A percentile compares a stretch with the other conserved stretches of the same genome.
Evolutionary conservation across 1,140 invertebrate genomes (phyloP).

Genomic region (Ceratina japonica): DNA sequence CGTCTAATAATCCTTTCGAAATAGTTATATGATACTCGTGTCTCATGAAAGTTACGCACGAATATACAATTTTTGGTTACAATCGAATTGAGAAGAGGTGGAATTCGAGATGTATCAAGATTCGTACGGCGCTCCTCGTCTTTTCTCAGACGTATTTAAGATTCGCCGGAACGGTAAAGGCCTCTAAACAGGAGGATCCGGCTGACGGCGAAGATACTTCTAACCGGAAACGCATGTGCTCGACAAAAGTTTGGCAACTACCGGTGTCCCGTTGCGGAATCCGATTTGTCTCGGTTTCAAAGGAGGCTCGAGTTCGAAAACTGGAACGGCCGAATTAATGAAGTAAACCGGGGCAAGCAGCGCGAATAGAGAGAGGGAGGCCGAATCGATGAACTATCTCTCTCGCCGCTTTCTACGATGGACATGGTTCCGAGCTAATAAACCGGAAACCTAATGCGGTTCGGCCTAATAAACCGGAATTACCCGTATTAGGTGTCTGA

Average conservation of each 20-base stretch:
- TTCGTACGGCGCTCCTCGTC: not conserved
- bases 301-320: conserved; percentile 6
- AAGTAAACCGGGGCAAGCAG: conserved; percentile 50
- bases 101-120: not conserved
- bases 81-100: not conserved
- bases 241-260: conserved; percentile 24
- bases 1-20: too few species aligned
- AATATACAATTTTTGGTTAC: too few species aligned
- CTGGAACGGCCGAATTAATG: conserved; percentile 47
- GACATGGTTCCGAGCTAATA: conserved; percentile 62
- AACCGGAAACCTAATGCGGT: conserved; percentile 68
- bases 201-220: not conserved
- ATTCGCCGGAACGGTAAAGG: too few species aligned
- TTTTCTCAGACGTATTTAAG: not conserved
- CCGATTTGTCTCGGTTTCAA: conserved; percentile 45
- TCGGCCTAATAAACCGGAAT: conserved; percentile 69
- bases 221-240: not conserved
- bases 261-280: conserved; percentile 33
- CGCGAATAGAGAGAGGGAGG: conserved; percentile 6
- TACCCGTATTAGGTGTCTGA: conserved; percentile 69
- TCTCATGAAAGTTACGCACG: too few species aligned
- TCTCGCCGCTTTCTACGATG: conserved; percentile 34
- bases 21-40: too few species aligned
- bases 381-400: conserved; percentile 50
- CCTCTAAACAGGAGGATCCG: not conserved